Evolutionary conservation across 2,797 vertebrate genomes (phyloP), one percentile per base, ranked within the genome.

Genomic region (Notolepis coatsorum): DNA sequence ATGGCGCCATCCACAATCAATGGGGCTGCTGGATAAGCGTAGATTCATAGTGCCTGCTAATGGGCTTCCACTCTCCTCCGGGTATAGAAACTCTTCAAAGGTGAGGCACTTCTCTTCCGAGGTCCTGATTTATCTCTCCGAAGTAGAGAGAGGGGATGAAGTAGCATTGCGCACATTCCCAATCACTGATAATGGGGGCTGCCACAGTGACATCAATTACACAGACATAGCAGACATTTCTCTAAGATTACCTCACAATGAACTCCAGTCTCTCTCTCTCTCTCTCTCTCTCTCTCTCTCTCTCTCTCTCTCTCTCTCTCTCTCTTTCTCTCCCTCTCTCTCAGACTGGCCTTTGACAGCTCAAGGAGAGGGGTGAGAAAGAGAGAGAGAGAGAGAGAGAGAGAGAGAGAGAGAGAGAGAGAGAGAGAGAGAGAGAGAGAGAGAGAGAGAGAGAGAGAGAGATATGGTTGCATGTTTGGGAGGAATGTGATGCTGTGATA

Each of bases 191-290:
- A 81, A 77, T 68, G 66, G 54, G 55, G 54, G 63, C 65, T 65
- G 49, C 68, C 68, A 69, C 65, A 38, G 60, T 75, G 75, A 86
- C 73, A 84, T 85, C 57, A 77, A 73, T 85, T 82, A 79, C 61
- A 61, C 50, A 75, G 58, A 43, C 80, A 81, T 68, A 77, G 77
- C 71, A 77, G 63, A 73, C 81, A 84, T 86, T 88, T 79, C 48
- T 55, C 35, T 51, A 47, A 72, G 66, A 75, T 86, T 79, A 86
- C 65, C 75, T 82, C 63, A 75, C 74, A 77, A 45, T 77, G 60
- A 86, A 73, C 61, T 79, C 42, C n/a, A 59, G 52, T 35, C 37
- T 17, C 24, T 24, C 39, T 24, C n/a, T n/a, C n/a, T n/a, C n/a
- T n/a, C n/a, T n/a, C n/a, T n/a, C n/a, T n/a, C n/a, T n/a, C n/a